These are phyloP conservation scores for Stichopus horrens DNA, from an alignment of 53 echinoderm and acorn worm genomes.

Conservation along the genomic window DNA sequence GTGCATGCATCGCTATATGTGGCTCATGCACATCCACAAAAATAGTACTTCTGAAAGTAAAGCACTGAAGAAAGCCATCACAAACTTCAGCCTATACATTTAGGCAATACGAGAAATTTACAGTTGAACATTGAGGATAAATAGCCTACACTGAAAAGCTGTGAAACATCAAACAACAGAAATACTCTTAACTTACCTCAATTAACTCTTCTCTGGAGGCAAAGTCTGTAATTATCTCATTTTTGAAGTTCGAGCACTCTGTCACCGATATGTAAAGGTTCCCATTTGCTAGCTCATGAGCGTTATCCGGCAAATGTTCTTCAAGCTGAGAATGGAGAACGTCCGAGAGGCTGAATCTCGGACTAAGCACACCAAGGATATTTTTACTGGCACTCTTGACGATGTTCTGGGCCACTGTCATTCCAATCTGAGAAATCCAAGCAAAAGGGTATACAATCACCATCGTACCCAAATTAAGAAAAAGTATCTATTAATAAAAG, in stretches of 20 bases:
- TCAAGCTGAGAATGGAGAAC: conserved; percentile 49
- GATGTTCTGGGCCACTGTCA: conserved; percentile 52
- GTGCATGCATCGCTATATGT: too few species aligned
- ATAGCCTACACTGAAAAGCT: conserved; percentile 51
- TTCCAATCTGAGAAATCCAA: conserved; percentile 43
- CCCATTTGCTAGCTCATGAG: conserved; percentile 62
- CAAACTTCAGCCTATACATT: too few species aligned
- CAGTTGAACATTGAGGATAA: not conserved
- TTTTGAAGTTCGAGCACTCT: conserved; percentile 51
- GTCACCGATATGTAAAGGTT: conserved; percentile 71
- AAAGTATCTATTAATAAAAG: not conserved
- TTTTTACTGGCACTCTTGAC: conserved; percentile 53
- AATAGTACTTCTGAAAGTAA: too few species aligned
- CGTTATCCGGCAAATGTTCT: conserved; percentile 58
- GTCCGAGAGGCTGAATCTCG: conserved; percentile 60
- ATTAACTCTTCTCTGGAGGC: conserved; percentile 65
- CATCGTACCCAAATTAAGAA: not conserved
- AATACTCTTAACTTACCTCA: conserved; percentile 47
- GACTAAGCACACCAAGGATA: conserved; percentile 68
- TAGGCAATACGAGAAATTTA: too few species aligned
- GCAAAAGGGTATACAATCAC: too few species aligned
- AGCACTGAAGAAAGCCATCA: too few species aligned
- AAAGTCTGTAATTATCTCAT: conserved; percentile 60
- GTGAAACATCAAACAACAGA: not conserved
- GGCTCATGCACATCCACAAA: too few species aligned